Evolutionary conservation across 2,797 vertebrate species (phyloP).

Genomic region (Fratercula arctica): DNA sequence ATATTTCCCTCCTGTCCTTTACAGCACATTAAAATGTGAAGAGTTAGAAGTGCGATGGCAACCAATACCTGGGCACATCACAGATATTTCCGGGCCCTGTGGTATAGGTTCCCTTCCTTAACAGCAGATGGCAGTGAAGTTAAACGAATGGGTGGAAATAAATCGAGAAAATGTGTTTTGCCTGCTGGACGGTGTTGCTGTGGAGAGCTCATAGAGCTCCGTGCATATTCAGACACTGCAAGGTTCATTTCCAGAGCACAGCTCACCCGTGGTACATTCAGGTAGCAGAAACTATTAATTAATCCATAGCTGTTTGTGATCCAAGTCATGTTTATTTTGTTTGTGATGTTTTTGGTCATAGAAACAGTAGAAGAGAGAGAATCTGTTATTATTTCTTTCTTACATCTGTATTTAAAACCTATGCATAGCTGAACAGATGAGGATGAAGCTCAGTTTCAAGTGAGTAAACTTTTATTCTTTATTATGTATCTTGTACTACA

Average conservation of each 20-base stretch:
- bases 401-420: neutral
- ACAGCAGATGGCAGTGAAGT: slow-evolving; percentile 79
- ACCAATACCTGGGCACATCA: neutral
- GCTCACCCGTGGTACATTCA: neutral
- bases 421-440: neutral
- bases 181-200: neutral
- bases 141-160: slow-evolving; percentile 66
- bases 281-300: neutral
- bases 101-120: neutral
- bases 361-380: neutral
- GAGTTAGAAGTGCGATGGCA: neutral
- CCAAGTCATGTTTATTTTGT: neutral
- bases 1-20: neutral
- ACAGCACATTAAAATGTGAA: neutral
- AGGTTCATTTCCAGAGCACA: slow-evolving; percentile 11
- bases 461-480: slow-evolving; percentile 32
- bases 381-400: neutral
- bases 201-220: neutral
- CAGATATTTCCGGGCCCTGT: neutral
- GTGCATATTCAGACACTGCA: neutral
- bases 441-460: slow-evolving; percentile 39
- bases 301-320: neutral
- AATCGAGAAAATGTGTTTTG: neutral
- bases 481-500: neutral
- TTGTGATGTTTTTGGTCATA: neutral